Evolutionary conservation across 1,140 invertebrate species (phyloP).

Genomic region (Lepidurus packardi): DNA sequence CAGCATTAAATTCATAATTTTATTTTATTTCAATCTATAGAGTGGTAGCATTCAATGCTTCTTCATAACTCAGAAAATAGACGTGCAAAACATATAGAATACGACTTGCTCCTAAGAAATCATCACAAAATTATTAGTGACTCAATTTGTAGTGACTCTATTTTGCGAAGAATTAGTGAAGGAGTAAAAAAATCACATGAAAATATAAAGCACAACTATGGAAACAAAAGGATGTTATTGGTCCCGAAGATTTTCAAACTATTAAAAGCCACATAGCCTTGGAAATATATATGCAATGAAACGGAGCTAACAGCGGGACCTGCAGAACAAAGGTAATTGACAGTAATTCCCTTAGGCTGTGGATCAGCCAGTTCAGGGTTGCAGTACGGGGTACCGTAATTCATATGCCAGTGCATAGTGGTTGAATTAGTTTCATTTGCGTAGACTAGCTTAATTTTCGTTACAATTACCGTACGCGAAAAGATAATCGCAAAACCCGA

Average conservation of each 20-base stretch:
- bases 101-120: no score
- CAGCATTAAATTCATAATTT: no score
- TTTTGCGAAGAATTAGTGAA: no score
- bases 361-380: not conserved
- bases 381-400: not conserved
- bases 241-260: not conserved
- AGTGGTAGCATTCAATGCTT: no score
- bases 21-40: no score
- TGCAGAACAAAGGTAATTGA: not conserved
- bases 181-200: no score
- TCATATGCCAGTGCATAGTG: not conserved
- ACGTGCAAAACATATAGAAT: no score
- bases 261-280: not conserved
- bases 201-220: not conserved
- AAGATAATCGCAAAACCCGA: not conserved
- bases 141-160: no score
- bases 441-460: not conserved
- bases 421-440: not conserved
- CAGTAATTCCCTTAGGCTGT: not conserved
- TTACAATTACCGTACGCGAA: not conserved
- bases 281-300: not conserved
- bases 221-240: not conserved
- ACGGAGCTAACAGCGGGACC: not conserved
- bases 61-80: no score
- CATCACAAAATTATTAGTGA: no score